Base-by-base conservation (phyloP, 2,888 invertebrate species). In the Orthosia cruda region DNA sequence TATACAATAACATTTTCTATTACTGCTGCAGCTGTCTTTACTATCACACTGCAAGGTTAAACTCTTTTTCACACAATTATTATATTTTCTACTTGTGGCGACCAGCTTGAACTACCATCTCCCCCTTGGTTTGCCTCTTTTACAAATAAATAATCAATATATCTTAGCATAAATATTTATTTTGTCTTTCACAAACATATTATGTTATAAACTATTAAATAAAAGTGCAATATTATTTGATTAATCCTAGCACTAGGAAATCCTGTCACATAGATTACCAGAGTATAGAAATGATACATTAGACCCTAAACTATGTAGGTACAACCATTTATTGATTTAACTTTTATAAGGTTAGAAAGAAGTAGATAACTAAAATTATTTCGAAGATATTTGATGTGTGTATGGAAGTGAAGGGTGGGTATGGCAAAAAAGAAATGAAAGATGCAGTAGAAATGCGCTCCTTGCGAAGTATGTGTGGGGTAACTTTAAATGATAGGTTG, bases 271-370 rank as follows among this genome's bases (percentile, higher is more conserved):
- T 32, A 7, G 32, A 32, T 32, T 32, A 32, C 7, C 7, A 32
- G 32, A 32, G 32, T 32, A 32, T 7, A 32, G 3, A 32, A 50
- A 50, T 50, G 4, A 52, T 45, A 20, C 15, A 16, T 16, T 52
- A 52, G 23, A 5, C 20, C 32, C 23, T 62, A 59, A 15, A 49
- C 47, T 71, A 49, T 23, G 16, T n/a, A 18, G 5, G 32, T 32
- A 32, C 4, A 45, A 9, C 18, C 59, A n/a, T 23, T 54, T 78
- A 58, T 77, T 77, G 62, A 78, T 49, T 71, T 32, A 77, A 49
- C 12, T n/a, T 47, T 62, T 23, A 9, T 58, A 58, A 26, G n/a
- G 63, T 64, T 52, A 54, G 45, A 77, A 62, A 77, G n/a, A 40
- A 71, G 32, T 62, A 57, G 16, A 23, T 20, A 45, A 47, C 20